Evolutionary conservation across 2,888 invertebrate genomes (phyloP).

Genomic region (Drosophila dives): DNA sequence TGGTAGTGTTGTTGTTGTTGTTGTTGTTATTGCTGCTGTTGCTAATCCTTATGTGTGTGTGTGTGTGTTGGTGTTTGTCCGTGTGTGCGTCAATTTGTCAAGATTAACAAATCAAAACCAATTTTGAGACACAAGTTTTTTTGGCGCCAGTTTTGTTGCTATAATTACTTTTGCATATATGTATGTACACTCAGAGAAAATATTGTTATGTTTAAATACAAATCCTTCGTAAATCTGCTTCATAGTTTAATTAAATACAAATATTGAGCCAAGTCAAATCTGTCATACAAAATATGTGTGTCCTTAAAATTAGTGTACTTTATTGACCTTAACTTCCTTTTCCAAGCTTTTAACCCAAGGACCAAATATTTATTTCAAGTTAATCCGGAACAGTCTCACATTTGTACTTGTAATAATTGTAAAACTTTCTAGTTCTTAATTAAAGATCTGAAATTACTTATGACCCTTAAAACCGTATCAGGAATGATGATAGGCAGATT

Average conservation of each 20-base stretch:
- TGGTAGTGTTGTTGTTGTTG: constrained; percentile 51
- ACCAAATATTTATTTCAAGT: neutral
- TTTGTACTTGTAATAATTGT: neutral
- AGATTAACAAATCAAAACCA: constrained; percentile 2
- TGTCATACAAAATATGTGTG: neutral
- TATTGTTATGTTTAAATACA: neutral
- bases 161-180: constrained; percentile 9
- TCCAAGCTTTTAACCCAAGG: neutral
- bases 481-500: neutral
- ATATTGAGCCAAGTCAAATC: neutral
- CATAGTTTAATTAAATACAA: neutral
- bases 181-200: constrained; percentile 5
- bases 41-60: constrained; percentile 21
- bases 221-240: neutral
- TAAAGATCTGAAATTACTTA: neutral
- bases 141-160: constrained; percentile 2
- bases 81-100: constrained; percentile 13
- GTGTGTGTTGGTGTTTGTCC: constrained; percentile 18
- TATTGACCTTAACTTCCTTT: neutral
- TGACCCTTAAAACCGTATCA: neutral
- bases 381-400: neutral
- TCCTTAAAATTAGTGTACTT: neutral
- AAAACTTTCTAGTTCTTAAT: neutral
- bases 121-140: neutral
- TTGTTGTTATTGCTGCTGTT: constrained; percentile 43